phyloP scores from a whole-genome alignment of 2,113 vertebrate genomes.

The Salvelinus alpinus region DNA sequence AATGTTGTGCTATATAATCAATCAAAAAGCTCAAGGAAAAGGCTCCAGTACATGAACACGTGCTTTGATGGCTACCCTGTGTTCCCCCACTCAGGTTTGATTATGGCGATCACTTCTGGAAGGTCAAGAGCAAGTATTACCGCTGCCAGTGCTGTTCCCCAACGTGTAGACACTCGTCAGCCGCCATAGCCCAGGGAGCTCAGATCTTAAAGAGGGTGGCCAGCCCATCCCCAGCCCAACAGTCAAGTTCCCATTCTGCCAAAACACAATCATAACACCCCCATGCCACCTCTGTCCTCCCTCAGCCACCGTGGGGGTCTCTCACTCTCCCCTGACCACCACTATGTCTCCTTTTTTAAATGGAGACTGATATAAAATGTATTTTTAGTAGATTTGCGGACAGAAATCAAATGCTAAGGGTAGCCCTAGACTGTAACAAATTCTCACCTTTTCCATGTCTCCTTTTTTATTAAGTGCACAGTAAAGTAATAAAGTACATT shows the following conservation, averaged over 20 bases:
- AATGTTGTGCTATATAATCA: background rate
- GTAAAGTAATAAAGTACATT: background rate
- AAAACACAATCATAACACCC: conserved; percentile 16
- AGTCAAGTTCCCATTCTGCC: conserved; percentile 69
- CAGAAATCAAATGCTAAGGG: no score
- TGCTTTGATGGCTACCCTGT: background rate
- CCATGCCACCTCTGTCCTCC: background rate
- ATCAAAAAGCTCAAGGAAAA: background rate
- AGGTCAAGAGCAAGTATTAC: conserved; percentile 92
- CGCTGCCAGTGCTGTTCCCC: conserved; percentile 87
- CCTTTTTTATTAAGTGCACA: background rate
- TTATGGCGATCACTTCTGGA: conserved; percentile 95
- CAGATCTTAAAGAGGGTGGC: conserved; percentile 64
- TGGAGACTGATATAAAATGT: background rate
- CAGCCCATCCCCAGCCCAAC: conserved; percentile 55
- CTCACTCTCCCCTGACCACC: background rate
- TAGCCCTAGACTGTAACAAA: background rate
- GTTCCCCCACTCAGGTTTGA: conserved; percentile 79
- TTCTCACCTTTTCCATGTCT: background rate
- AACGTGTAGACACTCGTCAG: conserved; percentile 85
- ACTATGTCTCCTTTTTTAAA: background rate
- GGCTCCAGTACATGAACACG: background rate
- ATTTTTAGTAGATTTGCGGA: background rate
- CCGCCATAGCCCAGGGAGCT: conserved; percentile 43
- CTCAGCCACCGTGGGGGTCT: no score